Percentiles rank a stretch among this genome's conserved stretches.
phyloP scores from a whole-genome alignment of 2,888 invertebrate species.

The Limenitis camilla region DNA sequence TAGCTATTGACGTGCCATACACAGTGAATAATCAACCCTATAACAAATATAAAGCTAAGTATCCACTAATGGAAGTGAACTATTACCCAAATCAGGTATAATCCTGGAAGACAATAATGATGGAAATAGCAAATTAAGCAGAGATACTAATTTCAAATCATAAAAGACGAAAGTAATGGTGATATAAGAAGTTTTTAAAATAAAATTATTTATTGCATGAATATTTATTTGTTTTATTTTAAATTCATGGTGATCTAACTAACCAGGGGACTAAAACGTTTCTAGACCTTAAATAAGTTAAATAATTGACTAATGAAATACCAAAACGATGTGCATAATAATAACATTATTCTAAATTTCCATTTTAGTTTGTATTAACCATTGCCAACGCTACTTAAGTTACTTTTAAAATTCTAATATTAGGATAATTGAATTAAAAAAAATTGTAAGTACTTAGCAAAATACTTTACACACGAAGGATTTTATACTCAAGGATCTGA shows the following conservation, averaged over 20 bases:
- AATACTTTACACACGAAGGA: too few relatives aligned
- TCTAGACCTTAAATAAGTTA: too few relatives aligned
- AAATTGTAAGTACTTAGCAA: too few relatives aligned
- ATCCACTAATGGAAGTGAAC: conserved; percentile 25
- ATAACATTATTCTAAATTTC: too few relatives aligned
- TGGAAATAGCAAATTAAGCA: conserved; percentile 64
- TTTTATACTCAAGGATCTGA: too few relatives aligned
- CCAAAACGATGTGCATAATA: too few relatives aligned
- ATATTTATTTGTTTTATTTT: conserved; percentile 37
- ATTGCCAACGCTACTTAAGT: too few relatives aligned
- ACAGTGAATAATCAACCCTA: conserved; percentile 9
- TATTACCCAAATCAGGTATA: conserved; percentile 46
- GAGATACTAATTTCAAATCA: conserved; percentile 63
- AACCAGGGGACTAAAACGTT: too few relatives aligned
- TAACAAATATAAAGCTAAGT: conserved; percentile 16
- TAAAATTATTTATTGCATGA: conserved; percentile 72
- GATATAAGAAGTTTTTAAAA: conserved; percentile 66
- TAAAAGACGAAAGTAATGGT: conserved; percentile 57
- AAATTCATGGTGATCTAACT: not conserved
- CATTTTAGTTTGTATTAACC: too few relatives aligned
- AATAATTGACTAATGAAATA: too few relatives aligned
- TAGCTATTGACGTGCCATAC: conserved; percentile 1
- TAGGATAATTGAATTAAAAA: too few relatives aligned
- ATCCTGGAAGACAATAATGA: conserved; percentile 73
- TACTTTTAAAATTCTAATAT: too few relatives aligned